Base-by-base conservation (phyloP, 2,888 invertebrate genomes). In the Xanthia icteritia region DNA sequence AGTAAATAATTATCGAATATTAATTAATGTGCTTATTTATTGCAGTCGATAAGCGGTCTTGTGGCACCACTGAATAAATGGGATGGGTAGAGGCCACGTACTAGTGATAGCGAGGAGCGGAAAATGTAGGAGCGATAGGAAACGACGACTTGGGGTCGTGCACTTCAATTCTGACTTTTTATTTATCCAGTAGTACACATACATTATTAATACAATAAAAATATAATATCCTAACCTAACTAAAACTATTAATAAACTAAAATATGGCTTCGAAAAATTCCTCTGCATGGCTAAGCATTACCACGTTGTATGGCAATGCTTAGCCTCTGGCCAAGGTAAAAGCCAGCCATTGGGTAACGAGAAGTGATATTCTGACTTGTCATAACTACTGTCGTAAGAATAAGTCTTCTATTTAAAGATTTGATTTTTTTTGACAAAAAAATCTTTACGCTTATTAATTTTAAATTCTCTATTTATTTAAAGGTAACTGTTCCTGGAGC, bases 21-120 rank as follows among this genome's bases (percentile, higher is more conserved):
- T 92, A 91, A 92, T 93, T 91, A 91, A 91, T 91, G 88, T 85
- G 84, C 66, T 89, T 92, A 91, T 93, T 93, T 93, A 92, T 92
- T 90, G 86, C 88, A 11, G 74, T 60, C 81, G 90, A 92, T 93
- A 92, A 92, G 89, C 86, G 89, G 86, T 89, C 88, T 86, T 90
- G 86, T 86, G 83, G 87, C 60, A 76, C 61, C 39, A 77, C 81
- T 77, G 76, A 64, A 73, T 77, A 81, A 78, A 79, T 74, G 61
- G 23, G 48, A n/a, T 63, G 27, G 60, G 76, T 54, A 2, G 48
- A 72, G 79, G 87, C 56, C 51, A 36, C 2, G 51, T 51, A 23
- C 51, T 23, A 72, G 4, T 77, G 82, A 4, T 2, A 66, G 73
- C 75, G 69, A 45, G 0, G 0, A 76, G 84, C 79, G 83, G 79